A percentile compares a stretch with the other conserved stretches of the same genome.
phyloP scores from a whole-genome alignment of 2,113 vertebrate genomes.

The Hystrix brachyura region DNA sequence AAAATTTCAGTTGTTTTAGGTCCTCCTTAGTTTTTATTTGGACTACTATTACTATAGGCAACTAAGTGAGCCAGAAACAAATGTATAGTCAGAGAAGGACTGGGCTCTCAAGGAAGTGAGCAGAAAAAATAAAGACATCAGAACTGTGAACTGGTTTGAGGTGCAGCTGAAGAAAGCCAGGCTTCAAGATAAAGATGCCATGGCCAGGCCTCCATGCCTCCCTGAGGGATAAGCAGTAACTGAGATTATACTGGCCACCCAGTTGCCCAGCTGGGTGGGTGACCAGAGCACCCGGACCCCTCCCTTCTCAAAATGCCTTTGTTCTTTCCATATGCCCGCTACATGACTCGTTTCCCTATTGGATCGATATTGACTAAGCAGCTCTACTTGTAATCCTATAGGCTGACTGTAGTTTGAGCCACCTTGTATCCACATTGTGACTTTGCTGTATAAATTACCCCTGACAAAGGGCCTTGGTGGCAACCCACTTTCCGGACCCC shows the following conservation, averaged over 20 bases:
- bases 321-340: background rate
- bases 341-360: background rate
- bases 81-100: background rate
- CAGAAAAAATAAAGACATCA: background rate
- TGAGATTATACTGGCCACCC: background rate
- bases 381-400: background rate
- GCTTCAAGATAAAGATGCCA: background rate
- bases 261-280: background rate
- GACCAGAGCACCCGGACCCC: background rate
- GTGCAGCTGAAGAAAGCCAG: background rate
- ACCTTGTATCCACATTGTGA: background rate
- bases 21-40: background rate
- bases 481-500: background rate
- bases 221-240: background rate
- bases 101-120: background rate
- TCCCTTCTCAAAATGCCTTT: background rate
- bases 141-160: background rate
- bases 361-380: background rate
- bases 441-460: background rate
- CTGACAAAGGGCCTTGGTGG: background rate
- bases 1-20: background rate
- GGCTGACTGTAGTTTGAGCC: background rate
- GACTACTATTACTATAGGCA: background rate
- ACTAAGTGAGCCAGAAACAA: background rate
- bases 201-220: background rate